Conservation (phyloP, 2,888 invertebrate genomes). For the Parasteatoda lunata region DNA sequence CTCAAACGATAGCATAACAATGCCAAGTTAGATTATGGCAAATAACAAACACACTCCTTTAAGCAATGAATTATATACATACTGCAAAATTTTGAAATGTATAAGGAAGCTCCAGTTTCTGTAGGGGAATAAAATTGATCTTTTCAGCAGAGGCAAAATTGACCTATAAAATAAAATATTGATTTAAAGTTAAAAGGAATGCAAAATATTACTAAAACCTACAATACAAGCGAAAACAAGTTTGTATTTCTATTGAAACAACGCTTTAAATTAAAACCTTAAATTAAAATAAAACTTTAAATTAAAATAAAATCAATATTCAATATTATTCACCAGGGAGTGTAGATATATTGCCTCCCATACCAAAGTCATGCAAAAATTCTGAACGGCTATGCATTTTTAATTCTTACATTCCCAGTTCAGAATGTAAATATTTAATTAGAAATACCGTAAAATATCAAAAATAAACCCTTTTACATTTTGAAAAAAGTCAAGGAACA, state of each 20-base stretch:
- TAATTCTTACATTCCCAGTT: too few species aligned
- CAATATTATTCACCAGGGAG: not conserved
- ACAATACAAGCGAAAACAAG: not conserved
- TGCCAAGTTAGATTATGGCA: too few species aligned
- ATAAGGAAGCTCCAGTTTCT: conserved; percentile 83
- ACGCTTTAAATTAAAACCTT: not conserved
- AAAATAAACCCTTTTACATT: too few species aligned
- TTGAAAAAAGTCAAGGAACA: too few species aligned
- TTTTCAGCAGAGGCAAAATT: conserved; percentile 76
- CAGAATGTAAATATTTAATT: too few species aligned
- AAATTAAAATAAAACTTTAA: not conserved
- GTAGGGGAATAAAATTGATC: conserved; percentile 80
- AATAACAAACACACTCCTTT: too few species aligned
- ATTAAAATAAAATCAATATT: not conserved
- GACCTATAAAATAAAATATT: conserved; percentile 73
- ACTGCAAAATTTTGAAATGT: conserved; percentile 80
- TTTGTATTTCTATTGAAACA: not conserved
- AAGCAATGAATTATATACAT: conserved; percentile 15
- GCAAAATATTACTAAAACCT: not conserved
- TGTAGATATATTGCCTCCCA: not conserved
- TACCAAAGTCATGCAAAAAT: too few species aligned
- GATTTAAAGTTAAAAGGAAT: conserved; percentile 69
- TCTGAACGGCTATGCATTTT: too few species aligned
- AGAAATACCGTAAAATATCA: not conserved
- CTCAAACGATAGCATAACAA: too few species aligned